Conservation (phyloP, 2,113 vertebrate genomes). For the Oostethus manadensis region DNA sequence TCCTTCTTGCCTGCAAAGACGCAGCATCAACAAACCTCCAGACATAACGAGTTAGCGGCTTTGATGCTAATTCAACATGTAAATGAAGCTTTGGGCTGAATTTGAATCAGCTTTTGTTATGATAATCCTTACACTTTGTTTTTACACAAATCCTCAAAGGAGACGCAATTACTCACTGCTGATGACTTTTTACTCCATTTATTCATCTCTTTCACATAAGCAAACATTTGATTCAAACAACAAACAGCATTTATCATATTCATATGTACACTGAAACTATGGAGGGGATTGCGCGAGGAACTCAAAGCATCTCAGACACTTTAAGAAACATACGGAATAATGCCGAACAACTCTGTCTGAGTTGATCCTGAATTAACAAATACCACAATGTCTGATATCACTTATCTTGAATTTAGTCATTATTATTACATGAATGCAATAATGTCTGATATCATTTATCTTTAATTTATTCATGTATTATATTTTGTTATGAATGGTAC, state of each 20-base stretch:
- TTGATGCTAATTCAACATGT: constrained; percentile 36
- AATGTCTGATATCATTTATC: no score
- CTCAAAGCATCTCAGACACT: not conserved
- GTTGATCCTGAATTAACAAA: not conserved
- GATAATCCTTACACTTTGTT: constrained; percentile 28
- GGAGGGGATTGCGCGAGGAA: not conserved
- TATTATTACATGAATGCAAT: no score
- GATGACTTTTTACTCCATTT: not conserved
- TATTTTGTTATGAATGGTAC: no score
- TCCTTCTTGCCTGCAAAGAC: constrained; percentile 82
- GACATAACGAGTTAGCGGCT: not conserved
- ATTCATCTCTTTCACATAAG: not conserved
- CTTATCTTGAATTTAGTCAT: no score
- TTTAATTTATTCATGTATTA: no score
- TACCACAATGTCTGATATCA: not conserved
- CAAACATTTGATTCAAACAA: no score
- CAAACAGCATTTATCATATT: not conserved
- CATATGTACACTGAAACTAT: not conserved
- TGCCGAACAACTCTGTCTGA: not conserved
- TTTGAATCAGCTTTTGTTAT: constrained; percentile 40
- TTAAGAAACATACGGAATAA: not conserved
- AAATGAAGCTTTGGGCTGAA: constrained; percentile 31
- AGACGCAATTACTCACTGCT: constrained; percentile 21
- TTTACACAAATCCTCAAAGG: constrained; percentile 22
- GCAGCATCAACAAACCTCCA: not conserved